These are phyloP conservation scores for Ranitomeya variabilis DNA, from an alignment of 2,113 vertebrate genomes.

Conservation along the genomic window DNA sequence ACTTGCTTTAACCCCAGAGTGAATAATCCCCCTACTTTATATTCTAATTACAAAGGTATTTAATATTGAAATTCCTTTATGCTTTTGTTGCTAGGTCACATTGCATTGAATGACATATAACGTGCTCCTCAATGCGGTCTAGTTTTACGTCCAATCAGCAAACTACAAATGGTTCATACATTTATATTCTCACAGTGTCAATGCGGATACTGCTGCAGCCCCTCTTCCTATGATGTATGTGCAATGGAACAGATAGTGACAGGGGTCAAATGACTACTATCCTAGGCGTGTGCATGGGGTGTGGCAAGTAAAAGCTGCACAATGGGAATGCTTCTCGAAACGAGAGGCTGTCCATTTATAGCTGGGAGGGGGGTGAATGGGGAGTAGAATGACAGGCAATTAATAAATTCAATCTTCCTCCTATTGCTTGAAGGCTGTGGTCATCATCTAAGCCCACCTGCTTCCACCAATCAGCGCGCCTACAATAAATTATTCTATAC, in stretches of 20 bases:
- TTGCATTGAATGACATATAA: neutral
- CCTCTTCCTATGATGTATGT: neutral
- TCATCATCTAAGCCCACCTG: constrained; percentile 18
- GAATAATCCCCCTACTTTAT: neutral
- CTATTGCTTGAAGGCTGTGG: constrained; percentile 1
- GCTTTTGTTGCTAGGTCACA: neutral
- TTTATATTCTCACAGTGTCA: neutral
- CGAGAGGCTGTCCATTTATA: constrained; percentile 2
- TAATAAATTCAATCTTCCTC: constrained; percentile 27
- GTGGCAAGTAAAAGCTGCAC: constrained; percentile 7
- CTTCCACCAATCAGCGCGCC: constrained; percentile 14
- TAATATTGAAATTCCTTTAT: neutral
- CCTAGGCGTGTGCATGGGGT: constrained; percentile 24
- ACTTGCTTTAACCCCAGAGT: neutral
- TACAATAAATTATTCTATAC: constrained; percentile 7
- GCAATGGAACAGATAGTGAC: neutral
- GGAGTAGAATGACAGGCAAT: neutral
- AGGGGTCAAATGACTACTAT: constrained; percentile 11
- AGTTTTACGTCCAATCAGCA: neutral
- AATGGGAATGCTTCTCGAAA: constrained; percentile 6
- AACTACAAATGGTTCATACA: neutral
- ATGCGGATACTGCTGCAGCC: neutral
- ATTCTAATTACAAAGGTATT: neutral
- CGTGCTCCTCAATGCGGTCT: neutral
- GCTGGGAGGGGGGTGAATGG: neutral